Evolutionary conservation across 2,888 invertebrate species (phyloP), one percentile per base, ranked within the genome.

Genomic region (Ganaspis brasiliensis): DNA sequence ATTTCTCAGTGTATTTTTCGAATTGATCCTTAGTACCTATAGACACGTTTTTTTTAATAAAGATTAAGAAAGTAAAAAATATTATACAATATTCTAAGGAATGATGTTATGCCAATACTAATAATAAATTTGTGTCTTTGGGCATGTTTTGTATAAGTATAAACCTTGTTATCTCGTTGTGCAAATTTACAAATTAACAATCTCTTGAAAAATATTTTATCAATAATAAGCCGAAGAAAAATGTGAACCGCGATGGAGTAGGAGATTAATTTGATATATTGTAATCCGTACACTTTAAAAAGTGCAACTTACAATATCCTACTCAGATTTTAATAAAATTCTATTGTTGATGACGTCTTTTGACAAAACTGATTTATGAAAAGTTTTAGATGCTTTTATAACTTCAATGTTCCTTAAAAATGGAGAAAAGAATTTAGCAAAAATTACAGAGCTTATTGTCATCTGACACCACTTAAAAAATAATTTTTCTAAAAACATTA

Each of bases 211-310:
- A 40, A 67, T 67, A 67, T 67, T 45, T 67, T 45, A 67, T 24
- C 24, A 37, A 45, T 67, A 67, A 67, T 67, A 67, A 67, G 67
- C 67, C 24, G 67, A 40, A 67, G 67, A 67, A 40, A 67, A 40
- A 67, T 67, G 67, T 45, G 67, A 63, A 24, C 45, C 12, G 24
- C 67, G 21, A 67, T 67, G 67, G 45, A 67, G 40, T 19, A 40
- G 45, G 21, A 37, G 21, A 45, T 45, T 67, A 67, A 45, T 67
- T 19, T 45, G 40, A 67, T 8, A 67, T 67, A 67, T 67, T 40
- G 67, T 67, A 24, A 67, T 67, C 24, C n/a, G 24, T 67, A 45
- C 21, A 67, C 24, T 67, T 67, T 67, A 45, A 40, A 24, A 67
- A 24, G 45, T 45, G 45, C 9, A 67, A 26, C 26, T 31, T 59